Evolutionary conservation across 2,888 invertebrate genomes (phyloP).

Genomic region (Sinelater perroti): DNA sequence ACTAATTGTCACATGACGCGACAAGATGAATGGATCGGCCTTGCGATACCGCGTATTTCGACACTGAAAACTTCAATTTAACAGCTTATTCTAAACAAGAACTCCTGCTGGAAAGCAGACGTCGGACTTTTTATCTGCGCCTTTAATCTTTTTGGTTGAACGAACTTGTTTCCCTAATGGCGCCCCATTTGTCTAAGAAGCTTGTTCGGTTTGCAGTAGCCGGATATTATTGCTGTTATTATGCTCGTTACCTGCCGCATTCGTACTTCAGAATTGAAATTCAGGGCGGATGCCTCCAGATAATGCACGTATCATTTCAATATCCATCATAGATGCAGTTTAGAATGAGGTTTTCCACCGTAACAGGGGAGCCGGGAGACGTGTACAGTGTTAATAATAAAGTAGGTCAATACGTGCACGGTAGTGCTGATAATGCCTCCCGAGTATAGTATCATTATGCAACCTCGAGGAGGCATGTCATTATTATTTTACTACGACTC

Average conservation of each 20-base stretch:
- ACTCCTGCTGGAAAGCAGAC: conserved; percentile 2
- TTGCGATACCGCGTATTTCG: conserved; percentile 13
- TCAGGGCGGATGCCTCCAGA: conserved; percentile 10
- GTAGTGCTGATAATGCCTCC: conserved; percentile 9
- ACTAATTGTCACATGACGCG: conserved; percentile 29
- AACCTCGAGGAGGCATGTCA: not conserved
- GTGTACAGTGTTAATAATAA: conserved; percentile 39
- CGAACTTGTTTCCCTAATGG: too few species aligned
- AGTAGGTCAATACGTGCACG: conserved; percentile 38
- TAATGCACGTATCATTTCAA: conserved; percentile 39
- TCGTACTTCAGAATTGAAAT: not conserved
- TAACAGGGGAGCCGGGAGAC: conserved; percentile 26
- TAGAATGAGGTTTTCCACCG: conserved; percentile 32
- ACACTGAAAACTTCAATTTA: conserved; percentile 17
- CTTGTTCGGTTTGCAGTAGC: not conserved
- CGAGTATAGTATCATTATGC: not conserved
- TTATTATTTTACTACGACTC: conserved; percentile 6
- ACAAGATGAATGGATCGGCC: conserved; percentile 31
- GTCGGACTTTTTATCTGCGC: conserved; percentile 8
- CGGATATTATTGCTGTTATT: too few species aligned
- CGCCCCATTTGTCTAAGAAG: too few species aligned
- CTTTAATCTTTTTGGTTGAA: conserved; percentile 2
- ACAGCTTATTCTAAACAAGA: conserved; percentile 17
- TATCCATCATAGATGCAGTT: conserved; percentile 35
- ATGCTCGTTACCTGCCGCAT: too few species aligned